These are phyloP conservation scores for Chamaea fasciata DNA, from an alignment of 2,113 vertebrate species.

Conservation along the genomic window DNA sequence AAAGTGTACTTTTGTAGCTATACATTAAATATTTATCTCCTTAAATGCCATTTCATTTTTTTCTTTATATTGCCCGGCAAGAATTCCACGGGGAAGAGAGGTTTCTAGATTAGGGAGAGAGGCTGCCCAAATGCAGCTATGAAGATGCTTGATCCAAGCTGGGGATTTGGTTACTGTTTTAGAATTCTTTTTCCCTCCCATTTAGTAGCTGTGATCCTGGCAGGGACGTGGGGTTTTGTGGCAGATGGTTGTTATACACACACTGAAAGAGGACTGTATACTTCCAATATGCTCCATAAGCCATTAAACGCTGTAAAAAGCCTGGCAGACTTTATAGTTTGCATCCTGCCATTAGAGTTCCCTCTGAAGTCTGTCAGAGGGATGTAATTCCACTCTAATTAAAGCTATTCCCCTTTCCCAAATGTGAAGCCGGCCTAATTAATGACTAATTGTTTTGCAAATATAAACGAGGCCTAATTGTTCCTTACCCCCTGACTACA, in stretches of 20 bases:
- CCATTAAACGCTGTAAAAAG: conserved; percentile 48
- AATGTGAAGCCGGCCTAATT: conserved; percentile 42
- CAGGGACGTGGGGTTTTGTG: neutral
- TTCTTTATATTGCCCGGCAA: neutral
- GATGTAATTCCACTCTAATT: conserved; percentile 38
- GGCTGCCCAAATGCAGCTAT: neutral
- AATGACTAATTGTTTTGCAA: conserved; percentile 53
- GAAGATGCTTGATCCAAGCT: neutral
- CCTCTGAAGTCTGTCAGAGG: conserved; percentile 52
- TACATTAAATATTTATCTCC: neutral
- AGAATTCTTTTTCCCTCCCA: neutral
- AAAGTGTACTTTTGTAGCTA: neutral
- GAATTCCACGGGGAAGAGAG: neutral
- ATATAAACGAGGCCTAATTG: neutral
- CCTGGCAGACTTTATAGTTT: conserved; percentile 58
- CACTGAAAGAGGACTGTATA: neutral
- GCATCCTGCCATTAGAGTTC: conserved; percentile 61
- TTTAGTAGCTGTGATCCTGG: neutral
- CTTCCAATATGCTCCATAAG: conserved; percentile 37
- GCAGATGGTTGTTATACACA: conserved; percentile 44
- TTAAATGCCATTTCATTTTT: neutral
- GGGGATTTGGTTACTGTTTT: neutral
- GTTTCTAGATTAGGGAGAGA: neutral
- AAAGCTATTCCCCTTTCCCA: conserved; percentile 24
- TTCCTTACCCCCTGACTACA: neutral